Conservation (phyloP, 2,797 vertebrate genomes). For the Synanceia verrucosa region DNA sequence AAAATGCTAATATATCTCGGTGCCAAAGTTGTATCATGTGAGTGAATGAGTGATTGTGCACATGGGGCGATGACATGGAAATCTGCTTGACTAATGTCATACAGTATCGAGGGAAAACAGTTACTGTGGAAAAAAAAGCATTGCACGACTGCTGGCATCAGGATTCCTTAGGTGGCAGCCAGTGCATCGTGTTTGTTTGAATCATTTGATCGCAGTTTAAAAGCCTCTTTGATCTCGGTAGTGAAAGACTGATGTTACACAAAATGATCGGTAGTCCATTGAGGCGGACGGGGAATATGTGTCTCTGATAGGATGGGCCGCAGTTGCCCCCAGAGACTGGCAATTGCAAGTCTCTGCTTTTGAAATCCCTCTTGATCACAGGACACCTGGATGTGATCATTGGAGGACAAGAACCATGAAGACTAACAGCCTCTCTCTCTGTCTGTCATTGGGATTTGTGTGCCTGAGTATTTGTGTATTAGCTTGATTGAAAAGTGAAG, state of each 20-base stretch:
- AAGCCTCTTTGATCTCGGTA: constrained; percentile 40
- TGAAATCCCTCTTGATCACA: constrained; percentile 42
- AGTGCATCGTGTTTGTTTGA: constrained; percentile 36
- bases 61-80: constrained; percentile 53
- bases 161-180: constrained; percentile 32
- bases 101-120: constrained; percentile 39
- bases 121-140: not conserved
- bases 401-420: constrained; percentile 1
- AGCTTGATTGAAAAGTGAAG: not conserved
- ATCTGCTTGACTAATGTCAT: constrained; percentile 56
- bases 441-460: not conserved
- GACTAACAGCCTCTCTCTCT: not conserved
- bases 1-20: constrained; percentile 73
- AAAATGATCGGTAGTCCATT: constrained; percentile 33
- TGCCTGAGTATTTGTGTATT: not conserved
- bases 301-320: constrained; percentile 13
- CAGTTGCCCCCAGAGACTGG: constrained; percentile 29
- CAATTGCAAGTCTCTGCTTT: constrained; percentile 16
- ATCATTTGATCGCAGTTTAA: constrained; percentile 39
- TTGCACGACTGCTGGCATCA: constrained; percentile 3
- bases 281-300: constrained; percentile 1
- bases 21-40: constrained; percentile 61
- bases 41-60: constrained; percentile 48
- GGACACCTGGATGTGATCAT: constrained; percentile 47
- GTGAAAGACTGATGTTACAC: constrained; percentile 37